Conservation (phyloP, 2,888 invertebrate species). For the Tupiocoris notatus region DNA sequence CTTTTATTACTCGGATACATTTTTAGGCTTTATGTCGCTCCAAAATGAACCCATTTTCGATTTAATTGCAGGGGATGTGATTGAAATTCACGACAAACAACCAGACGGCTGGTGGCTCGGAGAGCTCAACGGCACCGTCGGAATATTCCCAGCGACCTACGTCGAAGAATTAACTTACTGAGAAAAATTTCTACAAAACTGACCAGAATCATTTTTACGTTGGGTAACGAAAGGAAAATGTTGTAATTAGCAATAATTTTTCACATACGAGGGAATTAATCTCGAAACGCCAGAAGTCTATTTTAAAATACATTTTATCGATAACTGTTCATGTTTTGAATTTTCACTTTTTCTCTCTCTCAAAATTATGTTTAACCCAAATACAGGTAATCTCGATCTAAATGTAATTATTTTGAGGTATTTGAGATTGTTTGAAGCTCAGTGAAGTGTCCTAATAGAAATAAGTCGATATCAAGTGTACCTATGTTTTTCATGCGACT, state of each 20-base stretch:
- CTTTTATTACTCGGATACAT: background rate
- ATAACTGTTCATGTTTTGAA: too few relatives aligned
- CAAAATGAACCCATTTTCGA: background rate
- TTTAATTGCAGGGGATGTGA: constrained; percentile 68
- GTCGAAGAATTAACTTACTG: constrained; percentile 70
- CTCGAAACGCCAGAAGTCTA: background rate
- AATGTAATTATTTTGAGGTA: too few relatives aligned
- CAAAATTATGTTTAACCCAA: too few relatives aligned
- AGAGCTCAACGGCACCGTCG: constrained; percentile 77
- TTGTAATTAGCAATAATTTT: background rate
- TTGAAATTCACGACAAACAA: constrained; percentile 85
- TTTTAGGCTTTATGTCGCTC: background rate
- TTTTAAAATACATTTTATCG: background rate
- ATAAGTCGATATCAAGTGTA: too few relatives aligned
- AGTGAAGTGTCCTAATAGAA: too few relatives aligned
- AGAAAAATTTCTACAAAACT: background rate
- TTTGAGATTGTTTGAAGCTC: too few relatives aligned
- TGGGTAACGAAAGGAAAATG: background rate
- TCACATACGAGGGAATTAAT: background rate
- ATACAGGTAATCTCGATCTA: too few relatives aligned
- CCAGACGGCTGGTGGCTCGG: constrained; percentile 96
- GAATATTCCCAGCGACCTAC: constrained; percentile 92
- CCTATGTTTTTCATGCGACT: too few relatives aligned
- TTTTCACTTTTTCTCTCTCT: too few relatives aligned
- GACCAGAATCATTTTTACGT: background rate